Evolutionary conservation across 2,888 invertebrate species (phyloP).

Genomic region (Stomorhina lunata): DNA sequence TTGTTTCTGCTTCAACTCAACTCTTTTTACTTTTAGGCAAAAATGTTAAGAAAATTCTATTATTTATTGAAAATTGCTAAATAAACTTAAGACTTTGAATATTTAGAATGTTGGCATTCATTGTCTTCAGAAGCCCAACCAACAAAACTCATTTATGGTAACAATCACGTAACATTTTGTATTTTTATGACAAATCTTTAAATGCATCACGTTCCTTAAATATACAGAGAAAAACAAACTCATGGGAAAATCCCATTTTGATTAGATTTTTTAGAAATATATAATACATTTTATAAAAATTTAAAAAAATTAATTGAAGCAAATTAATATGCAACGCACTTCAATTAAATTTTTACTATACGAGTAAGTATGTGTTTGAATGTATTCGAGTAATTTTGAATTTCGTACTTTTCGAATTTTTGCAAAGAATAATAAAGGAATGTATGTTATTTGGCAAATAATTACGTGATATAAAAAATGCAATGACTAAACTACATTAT

Average conservation of each 20-base stretch:
- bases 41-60: constrained; percentile 1
- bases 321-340: constrained; percentile 17
- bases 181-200: constrained; percentile 47
- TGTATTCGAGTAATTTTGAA: no score
- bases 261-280: constrained; percentile 14
- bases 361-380: constrained; percentile 35
- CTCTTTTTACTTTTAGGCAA: neutral
- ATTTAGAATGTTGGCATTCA: constrained; percentile 31
- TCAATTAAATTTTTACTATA: constrained; percentile 49
- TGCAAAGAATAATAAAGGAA: neutral
- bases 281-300: neutral
- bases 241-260: constrained; percentile 52
- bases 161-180: constrained; percentile 54
- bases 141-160: constrained; percentile 41
- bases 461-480: constrained; percentile 25
- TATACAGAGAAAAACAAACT: constrained; percentile 26
- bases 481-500: no score
- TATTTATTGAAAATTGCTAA: constrained; percentile 48
- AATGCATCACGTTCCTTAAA: constrained; percentile 54
- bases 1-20: neutral
- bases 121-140: constrained; percentile 27
- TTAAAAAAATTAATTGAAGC: neutral
- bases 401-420: no score
- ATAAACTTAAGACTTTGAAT: constrained; percentile 17
- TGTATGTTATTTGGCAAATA: constrained; percentile 7